Evolutionary conservation across 2,888 invertebrate species (phyloP).

Genomic region (Bombyx huttoni): DNA sequence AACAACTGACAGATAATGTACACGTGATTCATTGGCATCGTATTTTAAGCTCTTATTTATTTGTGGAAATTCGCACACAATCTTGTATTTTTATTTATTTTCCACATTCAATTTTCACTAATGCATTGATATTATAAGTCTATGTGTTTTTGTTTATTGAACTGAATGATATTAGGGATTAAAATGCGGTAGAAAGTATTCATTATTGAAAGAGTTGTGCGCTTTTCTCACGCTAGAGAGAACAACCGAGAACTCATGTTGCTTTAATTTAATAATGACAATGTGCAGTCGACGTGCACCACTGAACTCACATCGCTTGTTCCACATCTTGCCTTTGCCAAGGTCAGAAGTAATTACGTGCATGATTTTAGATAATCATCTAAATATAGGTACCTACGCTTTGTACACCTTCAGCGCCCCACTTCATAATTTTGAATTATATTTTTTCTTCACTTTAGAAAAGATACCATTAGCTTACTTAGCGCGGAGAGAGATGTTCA

Average conservation of each 20-base stretch:
- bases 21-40: neutral
- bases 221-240: too few relatives aligned
- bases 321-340: slow-evolving; percentile 31
- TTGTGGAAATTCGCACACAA: neutral
- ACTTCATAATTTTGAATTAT: slow-evolving; percentile 1
- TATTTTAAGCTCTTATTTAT: neutral
- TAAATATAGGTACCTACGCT: slow-evolving; percentile 12
- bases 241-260: slow-evolving; percentile 9
- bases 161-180: neutral
- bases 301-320: slow-evolving; percentile 27
- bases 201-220: neutral
- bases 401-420: slow-evolving; percentile 1
- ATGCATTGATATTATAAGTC: too few relatives aligned
- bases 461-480: neutral
- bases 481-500: neutral
- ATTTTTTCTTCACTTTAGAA: neutral
- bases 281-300: slow-evolving; percentile 28
- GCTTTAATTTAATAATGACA: slow-evolving; percentile 23
- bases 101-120: neutral
- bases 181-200: neutral
- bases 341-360: slow-evolving; percentile 29
- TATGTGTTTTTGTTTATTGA: neutral
- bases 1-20: neutral
- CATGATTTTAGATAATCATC: slow-evolving; percentile 21
- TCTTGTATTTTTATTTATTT: neutral